A percentile compares a stretch with the other conserved stretches of the same genome.
Conservation (phyloP, 2,113 vertebrate species). For the Myodes glareolus region DNA sequence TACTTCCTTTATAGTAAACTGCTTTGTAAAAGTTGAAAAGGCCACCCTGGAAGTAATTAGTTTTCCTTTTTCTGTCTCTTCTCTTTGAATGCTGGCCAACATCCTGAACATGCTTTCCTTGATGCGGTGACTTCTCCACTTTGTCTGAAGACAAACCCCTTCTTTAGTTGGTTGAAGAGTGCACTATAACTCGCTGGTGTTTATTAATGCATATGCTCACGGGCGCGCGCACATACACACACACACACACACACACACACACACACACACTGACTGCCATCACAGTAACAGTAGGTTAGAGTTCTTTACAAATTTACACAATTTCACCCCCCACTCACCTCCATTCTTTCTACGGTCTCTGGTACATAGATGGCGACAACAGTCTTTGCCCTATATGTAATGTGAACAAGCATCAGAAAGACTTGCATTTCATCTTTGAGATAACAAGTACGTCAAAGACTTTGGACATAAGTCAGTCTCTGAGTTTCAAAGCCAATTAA, state of each 20-base stretch:
- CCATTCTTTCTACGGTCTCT: neutral
- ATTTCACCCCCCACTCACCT: neutral
- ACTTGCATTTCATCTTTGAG: neutral
- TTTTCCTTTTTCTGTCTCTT: neutral
- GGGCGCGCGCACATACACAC: too few species aligned
- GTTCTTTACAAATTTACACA: neutral
- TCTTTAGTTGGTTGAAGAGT: neutral
- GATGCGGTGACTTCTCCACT: neutral
- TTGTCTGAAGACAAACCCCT: neutral
- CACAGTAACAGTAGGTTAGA: neutral
- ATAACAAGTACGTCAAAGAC: neutral
- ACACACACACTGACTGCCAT: rapidly evolving
- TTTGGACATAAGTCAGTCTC: neutral
- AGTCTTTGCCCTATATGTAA: neutral
- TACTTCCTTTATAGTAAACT: neutral
- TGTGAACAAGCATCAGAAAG: neutral
- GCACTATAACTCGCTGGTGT: neutral
- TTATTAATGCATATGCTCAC: neutral
- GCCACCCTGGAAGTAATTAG: neutral
- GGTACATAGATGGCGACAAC: neutral
- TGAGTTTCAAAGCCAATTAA: neutral
- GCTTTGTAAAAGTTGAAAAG: conserved; percentile 14
- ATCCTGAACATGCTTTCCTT: neutral
- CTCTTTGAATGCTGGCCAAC: neutral
- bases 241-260: neutral